These are phyloP conservation scores for Patella caerulea DNA, from an alignment of 2,888 invertebrate species.

Conservation along the genomic window DNA sequence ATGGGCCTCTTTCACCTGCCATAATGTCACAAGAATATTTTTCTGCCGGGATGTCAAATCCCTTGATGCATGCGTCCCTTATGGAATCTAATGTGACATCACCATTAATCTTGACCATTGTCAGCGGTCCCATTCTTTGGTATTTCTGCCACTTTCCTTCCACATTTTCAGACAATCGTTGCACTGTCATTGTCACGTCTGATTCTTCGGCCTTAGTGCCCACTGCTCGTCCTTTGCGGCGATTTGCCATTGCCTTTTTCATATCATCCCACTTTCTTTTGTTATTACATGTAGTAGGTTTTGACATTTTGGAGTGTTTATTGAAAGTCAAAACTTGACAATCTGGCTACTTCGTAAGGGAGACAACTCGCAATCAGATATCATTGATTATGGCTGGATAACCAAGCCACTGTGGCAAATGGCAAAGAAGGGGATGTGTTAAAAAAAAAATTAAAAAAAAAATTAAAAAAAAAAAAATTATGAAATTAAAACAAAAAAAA, in stretches of 20 bases:
- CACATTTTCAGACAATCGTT: neutral
- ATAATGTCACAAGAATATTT: neutral
- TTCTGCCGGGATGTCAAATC: neutral
- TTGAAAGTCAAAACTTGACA: no score
- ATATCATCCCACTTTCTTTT: neutral
- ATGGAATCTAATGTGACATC: neutral
- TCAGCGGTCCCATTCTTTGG: neutral
- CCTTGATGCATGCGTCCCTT: neutral
- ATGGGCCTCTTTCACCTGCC: neutral
- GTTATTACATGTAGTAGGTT: neutral
- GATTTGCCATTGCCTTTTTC: neutral
- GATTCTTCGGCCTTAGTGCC: neutral
- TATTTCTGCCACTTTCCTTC: neutral
- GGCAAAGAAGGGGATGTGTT: no score
- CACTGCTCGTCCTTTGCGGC: neutral
- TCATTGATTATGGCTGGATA: no score
- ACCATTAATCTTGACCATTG: neutral
- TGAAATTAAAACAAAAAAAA: no score
- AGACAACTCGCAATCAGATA: no score
- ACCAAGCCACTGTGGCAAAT: no score
- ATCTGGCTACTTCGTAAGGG: no score
- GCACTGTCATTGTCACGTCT: neutral
- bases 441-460: no score
- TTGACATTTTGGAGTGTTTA: neutral
- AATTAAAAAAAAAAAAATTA: no score